Conservation (phyloP, 2,113 vertebrate genomes). For the Percopsis transmontana region DNA sequence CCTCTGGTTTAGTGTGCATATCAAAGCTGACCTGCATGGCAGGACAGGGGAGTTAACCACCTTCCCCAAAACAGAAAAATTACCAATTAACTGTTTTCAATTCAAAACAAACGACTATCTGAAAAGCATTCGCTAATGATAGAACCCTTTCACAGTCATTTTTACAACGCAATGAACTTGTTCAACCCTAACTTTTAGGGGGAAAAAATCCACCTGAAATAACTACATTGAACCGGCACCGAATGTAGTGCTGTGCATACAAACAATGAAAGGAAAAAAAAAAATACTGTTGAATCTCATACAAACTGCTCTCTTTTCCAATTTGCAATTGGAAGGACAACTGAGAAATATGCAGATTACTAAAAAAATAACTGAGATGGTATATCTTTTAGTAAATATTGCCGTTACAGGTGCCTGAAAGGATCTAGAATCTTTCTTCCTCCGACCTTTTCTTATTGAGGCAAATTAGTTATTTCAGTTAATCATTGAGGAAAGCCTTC, state of each 20-base stretch:
- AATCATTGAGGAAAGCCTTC: conserved; percentile 36
- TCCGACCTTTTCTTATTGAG: conserved; percentile 25
- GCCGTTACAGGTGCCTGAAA: conserved; percentile 27
- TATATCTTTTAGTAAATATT: conserved; percentile 51
- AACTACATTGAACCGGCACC: conserved; percentile 44
- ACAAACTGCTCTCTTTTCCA: conserved; percentile 35
- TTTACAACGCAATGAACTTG: no score
- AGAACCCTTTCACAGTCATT: no score
- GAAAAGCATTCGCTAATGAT: background rate
- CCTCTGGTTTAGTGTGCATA: conserved; percentile 69
- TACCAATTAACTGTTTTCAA: conserved; percentile 49
- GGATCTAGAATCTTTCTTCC: conserved; percentile 26
- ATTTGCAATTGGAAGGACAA: conserved; percentile 29
- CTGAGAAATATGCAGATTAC: conserved; percentile 30
- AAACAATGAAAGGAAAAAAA: conserved; percentile 32
- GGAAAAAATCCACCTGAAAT: background rate
- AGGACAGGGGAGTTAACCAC: conserved; percentile 61
- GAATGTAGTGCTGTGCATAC: conserved; percentile 43
- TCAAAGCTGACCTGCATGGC: conserved; percentile 72
- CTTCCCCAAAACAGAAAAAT: conserved; percentile 59
- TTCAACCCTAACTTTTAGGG: background rate
- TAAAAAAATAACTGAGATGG: conserved; percentile 39
- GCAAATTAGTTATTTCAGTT: conserved; percentile 29
- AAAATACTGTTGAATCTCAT: conserved; percentile 26
- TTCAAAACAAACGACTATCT: conserved; percentile 14